Evolutionary conservation across 2,797 vertebrate species (phyloP), one percentile per base, ranked within the genome.

Genomic region (Chiroxiphia lanceolata): DNA sequence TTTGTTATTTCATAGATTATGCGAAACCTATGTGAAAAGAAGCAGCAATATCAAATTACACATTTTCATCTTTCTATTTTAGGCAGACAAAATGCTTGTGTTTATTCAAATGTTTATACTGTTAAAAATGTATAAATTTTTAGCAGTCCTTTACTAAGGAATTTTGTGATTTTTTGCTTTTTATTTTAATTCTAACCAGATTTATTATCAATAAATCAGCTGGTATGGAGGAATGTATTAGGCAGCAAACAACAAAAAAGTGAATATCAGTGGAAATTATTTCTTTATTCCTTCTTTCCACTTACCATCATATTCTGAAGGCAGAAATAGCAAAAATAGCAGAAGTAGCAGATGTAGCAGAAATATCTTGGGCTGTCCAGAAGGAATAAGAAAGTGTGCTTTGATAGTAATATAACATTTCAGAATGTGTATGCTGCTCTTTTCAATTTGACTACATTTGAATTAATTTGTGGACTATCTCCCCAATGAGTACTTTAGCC

Each of bases 371-470:
- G 47, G 14, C n/a, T 74, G 18, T 63, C 65, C 4, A 5, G 60
- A 87, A 92, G 57, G 72, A 91, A 92, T 85, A 82, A 4, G 5
- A 47, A 92, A 68, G 18, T 36, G 13, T 54, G 71, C 56, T 89
- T 70, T 69, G 34, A 91, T 38, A 91, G 33, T 45, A 93, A 70
- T 42, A 23, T 53, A 94, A 67, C 25, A 93, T 93, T 96, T 96
- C 59, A 69, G 92, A 96, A 91, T 74, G 11, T 81, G 74, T 40
- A 82, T 34, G 50, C 11, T 23, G 9, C 23, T 92, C 53, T 93
- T 69, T 89, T 76, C 23, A 89, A 85, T 87, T 92, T 81, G 65
- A 77, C 89, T 95, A 54, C 51, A 87, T 91, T 94, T 94, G 63
- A 84, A 89, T 91, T 94, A 83, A 80, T 94, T 94, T 86, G 80